Percentiles rank a stretch among this genome's conserved stretches.
phyloP scores from a whole-genome alignment of 1,140 invertebrate species.

The Bombus waltoni region DNA sequence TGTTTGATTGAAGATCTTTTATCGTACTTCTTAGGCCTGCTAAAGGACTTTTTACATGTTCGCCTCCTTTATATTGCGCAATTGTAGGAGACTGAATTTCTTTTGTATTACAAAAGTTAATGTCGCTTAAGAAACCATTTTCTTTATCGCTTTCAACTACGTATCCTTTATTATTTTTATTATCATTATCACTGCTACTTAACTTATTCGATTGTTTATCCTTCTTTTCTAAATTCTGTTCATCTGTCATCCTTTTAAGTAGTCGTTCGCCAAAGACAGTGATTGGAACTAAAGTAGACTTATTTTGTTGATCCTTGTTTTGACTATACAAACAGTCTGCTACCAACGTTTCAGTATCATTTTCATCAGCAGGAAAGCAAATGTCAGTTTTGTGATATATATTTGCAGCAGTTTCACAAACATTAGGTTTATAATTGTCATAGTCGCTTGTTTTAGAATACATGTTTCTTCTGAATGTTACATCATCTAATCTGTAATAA shows the following conservation, averaged over 20 bases:
- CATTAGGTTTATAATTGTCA: background rate
- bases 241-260: slow-evolving; percentile 66
- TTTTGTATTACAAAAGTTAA: background rate
- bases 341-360: slow-evolving; percentile 10
- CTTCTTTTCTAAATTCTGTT: slow-evolving; percentile 55
- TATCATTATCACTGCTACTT: background rate
- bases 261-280: slow-evolving; percentile 76
- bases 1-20: background rate
- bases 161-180: background rate
- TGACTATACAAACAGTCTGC: background rate
- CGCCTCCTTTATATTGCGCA: background rate
- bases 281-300: slow-evolving; percentile 19
- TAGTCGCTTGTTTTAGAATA: background rate
- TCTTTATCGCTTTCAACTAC: slow-evolving; percentile 61
- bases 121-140: slow-evolving; percentile 42
- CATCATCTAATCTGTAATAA: slow-evolving; percentile 72
- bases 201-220: slow-evolving; percentile 22
- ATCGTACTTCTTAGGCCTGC: background rate
- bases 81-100: background rate
- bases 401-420: slow-evolving; percentile 4
- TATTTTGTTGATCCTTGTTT: slow-evolving; percentile 47
- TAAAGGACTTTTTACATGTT: background rate
- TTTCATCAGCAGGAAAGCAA: background rate
- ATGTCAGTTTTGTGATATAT: background rate
- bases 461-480: slow-evolving; percentile 65